Evolutionary conservation across 2,113 vertebrate genomes (phyloP), one percentile per base, ranked within the genome.

Genomic region (Pseudonaja textilis): DNA sequence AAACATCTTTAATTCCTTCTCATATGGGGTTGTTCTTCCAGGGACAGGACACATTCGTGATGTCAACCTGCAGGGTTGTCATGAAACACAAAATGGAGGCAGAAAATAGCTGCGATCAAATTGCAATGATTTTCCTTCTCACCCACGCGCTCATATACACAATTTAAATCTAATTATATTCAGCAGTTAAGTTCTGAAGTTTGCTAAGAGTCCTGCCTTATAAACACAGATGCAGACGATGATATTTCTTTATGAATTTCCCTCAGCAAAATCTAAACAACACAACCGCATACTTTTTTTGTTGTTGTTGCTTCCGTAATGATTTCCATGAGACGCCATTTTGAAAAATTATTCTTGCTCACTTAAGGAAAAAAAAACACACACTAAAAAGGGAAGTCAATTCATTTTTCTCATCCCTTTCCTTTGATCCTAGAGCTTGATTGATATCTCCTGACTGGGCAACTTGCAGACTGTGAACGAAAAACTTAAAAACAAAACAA

Each of bases 361-460:
- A 20, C 34, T 81, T 2, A 81, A 23, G 74, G 2, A 96, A 90
- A 87, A 81, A 89, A 42, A 87, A 64, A 86, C 59, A n/a, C 59
- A n/a, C 12, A n/a, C 11, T 25, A n/a, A 69, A 39, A 39, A 29
- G 42, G 25, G 18, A 88, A 89, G 5, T 59, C 47, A 6, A 29
- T 39, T 47, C 7, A 20, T 64, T 29, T 26, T 39, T 1, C 10
- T 74, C 39, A 81, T 50, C 47, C 56, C 1, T 90, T 94, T 42
- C 42, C 94, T 96, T 93, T 94, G 92, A 92, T 94, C 93, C 89
- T 93, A 85, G 93, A 95, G 90, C 47, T 95, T 87, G 91, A 88
- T 94, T 95, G 93, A 92, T 92, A 94, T 25, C 93, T 56, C 90
- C 47, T 5, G 86, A 92, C 12, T 87, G 81, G 90, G 92, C 57